A percentile compares a stretch with the other conserved stretches of the same genome.
phyloP scores from a whole-genome alignment of 2,113 vertebrate genomes.

The Gobius niger region DNA sequence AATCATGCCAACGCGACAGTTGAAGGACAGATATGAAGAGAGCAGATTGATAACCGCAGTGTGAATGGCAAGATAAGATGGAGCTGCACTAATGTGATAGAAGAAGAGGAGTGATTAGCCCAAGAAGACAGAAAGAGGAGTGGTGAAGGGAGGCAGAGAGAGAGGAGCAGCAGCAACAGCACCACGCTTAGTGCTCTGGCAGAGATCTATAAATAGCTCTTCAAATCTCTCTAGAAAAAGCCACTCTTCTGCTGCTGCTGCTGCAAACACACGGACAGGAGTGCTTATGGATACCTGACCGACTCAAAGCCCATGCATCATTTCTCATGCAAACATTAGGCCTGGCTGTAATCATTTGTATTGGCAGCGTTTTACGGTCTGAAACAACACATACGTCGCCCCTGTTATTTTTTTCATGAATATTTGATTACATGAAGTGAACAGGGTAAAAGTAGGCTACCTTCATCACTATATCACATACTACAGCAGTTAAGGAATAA shows the following conservation, averaged over 20 bases:
- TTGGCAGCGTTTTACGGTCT: not conserved
- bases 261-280: conserved; percentile 70
- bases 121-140: conserved; percentile 50
- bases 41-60: conserved; percentile 4
- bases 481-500: conserved; percentile 4
- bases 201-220: conserved; percentile 82
- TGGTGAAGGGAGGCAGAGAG: conserved; percentile 48
- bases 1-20: conserved; percentile 45
- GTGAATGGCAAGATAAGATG: conserved; percentile 12
- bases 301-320: conserved; percentile 10
- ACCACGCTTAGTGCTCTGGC: conserved; percentile 74
- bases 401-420: conserved; percentile 14
- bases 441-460: conserved; percentile 23
- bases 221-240: conserved; percentile 80
- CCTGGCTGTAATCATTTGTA: conserved; percentile 8
- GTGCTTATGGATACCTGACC: conserved; percentile 51
- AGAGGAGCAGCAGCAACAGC: conserved; percentile 67
- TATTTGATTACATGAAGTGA: conserved; percentile 25
- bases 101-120: conserved; percentile 41
- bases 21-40: conserved; percentile 18
- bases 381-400: not conserved
- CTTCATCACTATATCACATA: conserved; percentile 22
- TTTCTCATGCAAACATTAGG: conserved; percentile 6
- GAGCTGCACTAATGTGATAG: conserved; percentile 17
- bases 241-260: conserved; percentile 74